A percentile compares a stretch with the other conserved stretches of the same genome.
These are phyloP conservation scores for Clarias macrocephalus DNA, from an alignment of 2,113 vertebrate species.

Conservation along the genomic window DNA sequence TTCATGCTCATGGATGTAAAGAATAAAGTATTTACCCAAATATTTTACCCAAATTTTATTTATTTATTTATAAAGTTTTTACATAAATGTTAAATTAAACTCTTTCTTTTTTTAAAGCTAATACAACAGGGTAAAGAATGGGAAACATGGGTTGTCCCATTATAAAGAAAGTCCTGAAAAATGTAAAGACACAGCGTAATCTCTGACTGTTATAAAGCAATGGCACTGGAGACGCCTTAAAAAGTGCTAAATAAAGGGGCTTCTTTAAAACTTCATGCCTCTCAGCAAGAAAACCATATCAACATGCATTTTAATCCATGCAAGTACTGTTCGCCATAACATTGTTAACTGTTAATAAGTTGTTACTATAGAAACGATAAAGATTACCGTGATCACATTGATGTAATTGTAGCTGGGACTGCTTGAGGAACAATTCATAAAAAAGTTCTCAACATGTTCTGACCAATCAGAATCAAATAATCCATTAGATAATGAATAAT, in stretches of 20 bases:
- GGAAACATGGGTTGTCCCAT: background rate
- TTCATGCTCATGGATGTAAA: background rate
- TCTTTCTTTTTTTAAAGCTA: background rate
- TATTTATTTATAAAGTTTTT: too few relatives aligned
- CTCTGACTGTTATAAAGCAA: background rate
- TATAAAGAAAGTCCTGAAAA: background rate
- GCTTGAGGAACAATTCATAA: background rate
- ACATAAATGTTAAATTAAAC: background rate
- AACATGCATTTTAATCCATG: background rate
- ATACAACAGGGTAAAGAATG: background rate
- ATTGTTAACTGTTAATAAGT: background rate
- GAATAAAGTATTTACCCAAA: background rate
- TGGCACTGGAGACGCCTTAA: background rate
- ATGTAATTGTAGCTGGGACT: background rate
- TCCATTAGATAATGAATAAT: background rate
- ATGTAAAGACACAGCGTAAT: background rate
- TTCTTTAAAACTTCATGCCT: too few relatives aligned
- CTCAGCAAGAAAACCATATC: background rate
- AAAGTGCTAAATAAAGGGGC: background rate
- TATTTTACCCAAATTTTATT: background rate
- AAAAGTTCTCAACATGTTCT: background rate
- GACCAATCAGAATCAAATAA: background rate
- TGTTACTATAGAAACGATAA: background rate
- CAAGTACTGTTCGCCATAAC: background rate
- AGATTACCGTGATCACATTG: background rate